A percentile compares a stretch with the other conserved stretches of the same genome.
phyloP scores from a whole-genome alignment of 1,140 invertebrate species.

The Heliconius eleuchia region DNA sequence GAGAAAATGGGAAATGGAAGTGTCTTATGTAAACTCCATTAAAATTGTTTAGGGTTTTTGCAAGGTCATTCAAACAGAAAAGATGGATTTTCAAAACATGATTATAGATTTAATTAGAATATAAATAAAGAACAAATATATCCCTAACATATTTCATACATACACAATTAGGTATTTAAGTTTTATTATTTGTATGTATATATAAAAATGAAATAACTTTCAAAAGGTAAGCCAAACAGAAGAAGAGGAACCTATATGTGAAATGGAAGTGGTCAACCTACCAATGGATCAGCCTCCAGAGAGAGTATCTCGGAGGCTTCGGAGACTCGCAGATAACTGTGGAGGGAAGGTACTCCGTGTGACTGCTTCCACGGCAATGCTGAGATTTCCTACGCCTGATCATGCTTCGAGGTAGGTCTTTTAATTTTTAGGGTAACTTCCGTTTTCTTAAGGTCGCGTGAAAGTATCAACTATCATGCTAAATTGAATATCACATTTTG shows the following conservation, averaged over 20 bases:
- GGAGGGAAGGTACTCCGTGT: constrained; percentile 88
- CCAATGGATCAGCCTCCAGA: constrained; percentile 64
- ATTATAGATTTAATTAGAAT: too few species aligned
- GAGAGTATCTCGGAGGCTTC: constrained; percentile 83
- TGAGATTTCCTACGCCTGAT: constrained; percentile 87
- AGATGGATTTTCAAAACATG: too few species aligned
- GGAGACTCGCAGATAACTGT: constrained; percentile 89
- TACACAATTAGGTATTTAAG: too few species aligned
- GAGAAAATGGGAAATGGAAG: too few species aligned
- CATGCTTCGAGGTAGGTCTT: constrained; percentile 86
- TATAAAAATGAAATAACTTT: background rate
- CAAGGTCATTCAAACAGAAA: too few species aligned
- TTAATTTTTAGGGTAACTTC: background rate
- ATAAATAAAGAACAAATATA: too few species aligned
- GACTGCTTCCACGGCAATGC: constrained; percentile 84
- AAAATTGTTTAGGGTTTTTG: too few species aligned
- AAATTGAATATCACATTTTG: too few species aligned
- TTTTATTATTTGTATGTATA: background rate
- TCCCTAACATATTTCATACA: too few species aligned
- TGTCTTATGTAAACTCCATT: too few species aligned
- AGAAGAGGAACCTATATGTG: constrained; percentile 59
- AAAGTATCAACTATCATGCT: too few species aligned
- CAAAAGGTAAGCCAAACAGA: constrained; percentile 57
- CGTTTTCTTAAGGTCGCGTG: too few species aligned
- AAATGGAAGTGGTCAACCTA: constrained; percentile 68